A percentile compares a stretch with the other conserved stretches of the same genome.
These are phyloP conservation scores for Trichonephila clavata DNA, from an alignment of 1,140 invertebrate genomes.

Conservation along the genomic window DNA sequence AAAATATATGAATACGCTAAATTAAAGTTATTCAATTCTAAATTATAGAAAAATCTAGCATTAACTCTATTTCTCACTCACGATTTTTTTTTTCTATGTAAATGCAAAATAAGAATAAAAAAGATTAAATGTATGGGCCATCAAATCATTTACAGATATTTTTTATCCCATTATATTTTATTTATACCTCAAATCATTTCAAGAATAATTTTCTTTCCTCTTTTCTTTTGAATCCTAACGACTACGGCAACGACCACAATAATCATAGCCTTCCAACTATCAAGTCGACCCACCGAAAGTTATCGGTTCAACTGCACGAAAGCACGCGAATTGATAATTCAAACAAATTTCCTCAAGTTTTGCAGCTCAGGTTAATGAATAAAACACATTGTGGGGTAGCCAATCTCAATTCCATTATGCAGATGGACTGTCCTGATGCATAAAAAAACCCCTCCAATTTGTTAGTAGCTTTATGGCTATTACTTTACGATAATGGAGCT, in stretches of 20 bases:
- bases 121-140: too few species aligned
- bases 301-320: background rate
- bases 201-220: background rate
- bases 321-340: background rate
- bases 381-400: background rate
- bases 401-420: conserved; percentile 1
- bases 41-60: too few species aligned
- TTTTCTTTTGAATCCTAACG: background rate
- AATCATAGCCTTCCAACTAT: too few species aligned
- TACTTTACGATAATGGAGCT: background rate
- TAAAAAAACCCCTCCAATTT: background rate
- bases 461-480: conserved; percentile 31
- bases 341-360: background rate
- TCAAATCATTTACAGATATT: background rate
- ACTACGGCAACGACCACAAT: too few species aligned
- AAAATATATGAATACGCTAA: too few species aligned
- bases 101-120: too few species aligned
- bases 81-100: too few species aligned
- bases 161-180: background rate
- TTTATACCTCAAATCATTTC: background rate
- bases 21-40: too few species aligned
- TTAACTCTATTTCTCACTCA: too few species aligned
- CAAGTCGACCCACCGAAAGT: background rate
- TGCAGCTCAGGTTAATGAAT: background rate
- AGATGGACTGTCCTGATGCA: background rate